Evolutionary conservation across 2,888 invertebrate genomes (phyloP), one percentile per base, ranked within the genome.

Genomic region (Acanthosepion lycidas): DNA sequence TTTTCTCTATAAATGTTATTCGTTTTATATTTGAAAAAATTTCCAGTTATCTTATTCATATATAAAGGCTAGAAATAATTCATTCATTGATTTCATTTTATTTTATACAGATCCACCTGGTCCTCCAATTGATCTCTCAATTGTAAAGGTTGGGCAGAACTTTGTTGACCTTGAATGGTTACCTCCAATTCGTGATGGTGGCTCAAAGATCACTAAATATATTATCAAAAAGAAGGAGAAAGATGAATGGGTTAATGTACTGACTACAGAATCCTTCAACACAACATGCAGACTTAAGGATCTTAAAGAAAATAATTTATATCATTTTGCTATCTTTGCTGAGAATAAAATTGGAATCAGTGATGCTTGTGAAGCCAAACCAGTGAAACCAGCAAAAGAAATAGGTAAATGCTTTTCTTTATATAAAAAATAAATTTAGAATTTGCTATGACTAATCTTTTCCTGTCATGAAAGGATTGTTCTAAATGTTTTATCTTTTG

Each of bases 61-160:
- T 78, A 5, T 78, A n/a, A 78, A 78, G 12, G n/a, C 9, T 78
- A 15, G 33, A 78, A 78, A 78, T n/a, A n/a, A 78, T 18, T 78
- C 15, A 8, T 78, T 59, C 33, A n/a, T 15, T 33, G 15, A 12
- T 33, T 33, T 53, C 6, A n/a, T 49, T 33, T 51, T 28, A 23
- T 91, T 93, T 48, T 48, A 95, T 93, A 33, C 95, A 96, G 96
- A 94, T n/a, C 95, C 98, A 94, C 96, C 96, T 51, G 96, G 96
- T 15, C 95, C 96, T 91, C 96, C 96, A 23, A 94, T 95, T 20
- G 95, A 95, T 91, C 95, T 96, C 6, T 95, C 95, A 64, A 95
- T 95, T 33, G 95, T 94, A n/a, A 96, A 96, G 53, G 95, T 96
- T 15, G 96, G 96, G 18, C 95, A 96, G 26, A 96, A 96, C 94